Percentiles rank a stretch among this genome's conserved stretches.
These are phyloP conservation scores for Synergus gifuensis DNA, from an alignment of 2,888 invertebrate species.

Conservation along the genomic window DNA sequence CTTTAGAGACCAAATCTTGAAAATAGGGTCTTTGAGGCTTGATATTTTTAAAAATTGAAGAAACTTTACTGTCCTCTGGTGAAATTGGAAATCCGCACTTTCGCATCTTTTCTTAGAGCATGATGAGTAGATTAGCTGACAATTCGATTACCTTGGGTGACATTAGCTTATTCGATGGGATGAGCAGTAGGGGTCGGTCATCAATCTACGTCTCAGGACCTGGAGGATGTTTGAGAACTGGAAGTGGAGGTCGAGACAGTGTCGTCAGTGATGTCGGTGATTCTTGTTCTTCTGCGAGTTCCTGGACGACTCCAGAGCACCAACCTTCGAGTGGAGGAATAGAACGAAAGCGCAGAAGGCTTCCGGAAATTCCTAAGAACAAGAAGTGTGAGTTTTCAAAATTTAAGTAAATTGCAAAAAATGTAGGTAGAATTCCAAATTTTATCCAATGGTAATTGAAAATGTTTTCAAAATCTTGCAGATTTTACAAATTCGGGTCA, in stretches of 20 bases:
- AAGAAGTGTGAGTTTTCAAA: conserved; percentile 85
- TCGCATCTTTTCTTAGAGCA: conserved; percentile 32
- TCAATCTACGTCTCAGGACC: conserved; percentile 59
- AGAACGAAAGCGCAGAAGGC: conserved; percentile 88
- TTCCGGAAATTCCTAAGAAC: conserved; percentile 94
- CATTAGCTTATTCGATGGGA: conserved; percentile 75
- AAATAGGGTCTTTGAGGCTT: background rate
- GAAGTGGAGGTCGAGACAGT: conserved; percentile 71
- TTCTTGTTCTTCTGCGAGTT: conserved; percentile 72
- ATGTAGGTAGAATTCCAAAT: background rate
- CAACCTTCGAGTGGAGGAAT: conserved; percentile 64
- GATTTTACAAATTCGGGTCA: conserved; percentile 50
- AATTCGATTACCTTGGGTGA: conserved; percentile 62
- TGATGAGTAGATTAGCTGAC: conserved; percentile 58
- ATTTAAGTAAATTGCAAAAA: background rate
- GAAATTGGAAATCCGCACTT: conserved; percentile 8
- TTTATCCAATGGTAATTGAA: background rate
- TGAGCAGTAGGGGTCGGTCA: conserved; percentile 71
- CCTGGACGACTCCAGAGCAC: conserved; percentile 75
- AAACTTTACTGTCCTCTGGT: conserved; percentile 3
- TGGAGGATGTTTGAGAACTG: conserved; percentile 53
- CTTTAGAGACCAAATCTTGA: background rate
- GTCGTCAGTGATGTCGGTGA: conserved; percentile 74
- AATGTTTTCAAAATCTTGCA: conserved; percentile 6
- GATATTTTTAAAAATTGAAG: background rate